phyloP scores from a whole-genome alignment of 2,113 vertebrate species.

The Muntiacus reevesi region DNA sequence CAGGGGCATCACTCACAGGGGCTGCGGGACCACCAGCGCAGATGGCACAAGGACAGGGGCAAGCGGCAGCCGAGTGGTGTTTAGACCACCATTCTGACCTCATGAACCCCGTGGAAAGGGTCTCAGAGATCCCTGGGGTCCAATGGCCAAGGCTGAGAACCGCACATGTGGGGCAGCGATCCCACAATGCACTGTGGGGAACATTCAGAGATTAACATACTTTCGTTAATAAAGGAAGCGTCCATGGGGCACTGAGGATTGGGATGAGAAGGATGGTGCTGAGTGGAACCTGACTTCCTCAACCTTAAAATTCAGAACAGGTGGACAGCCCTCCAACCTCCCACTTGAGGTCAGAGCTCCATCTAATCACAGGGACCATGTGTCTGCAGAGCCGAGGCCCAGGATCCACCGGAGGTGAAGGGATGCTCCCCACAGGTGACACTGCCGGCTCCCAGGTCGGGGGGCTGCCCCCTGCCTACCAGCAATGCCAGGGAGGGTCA shows the following conservation, averaged over 20 bases:
- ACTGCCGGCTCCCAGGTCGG: accelerated
- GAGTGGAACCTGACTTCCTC: not conserved
- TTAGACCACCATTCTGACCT: not conserved
- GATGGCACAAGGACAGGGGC: not conserved
- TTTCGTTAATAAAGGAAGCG: too few species aligned
- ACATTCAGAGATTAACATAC: not conserved
- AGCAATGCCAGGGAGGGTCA: constrained; percentile 76
- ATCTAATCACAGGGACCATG: not conserved
- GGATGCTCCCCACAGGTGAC: accelerated
- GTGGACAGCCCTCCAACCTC: not conserved
- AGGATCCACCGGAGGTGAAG: not conserved
- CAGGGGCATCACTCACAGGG: accelerated
- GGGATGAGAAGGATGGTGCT: not conserved
- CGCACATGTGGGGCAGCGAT: accelerated
- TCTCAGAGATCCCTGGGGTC: not conserved
- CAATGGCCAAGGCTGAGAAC: not conserved
- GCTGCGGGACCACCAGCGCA: not conserved
- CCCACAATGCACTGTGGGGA: not conserved
- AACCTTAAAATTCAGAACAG: not conserved
- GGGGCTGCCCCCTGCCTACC: constrained; percentile 63
- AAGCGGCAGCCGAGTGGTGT: accelerated
- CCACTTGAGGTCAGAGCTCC: not conserved
- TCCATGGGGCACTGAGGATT: accelerated
- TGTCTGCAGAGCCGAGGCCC: accelerated
- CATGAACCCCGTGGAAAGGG: not conserved